These are phyloP conservation scores for Seira ritae DNA, from an alignment of 2,888 invertebrate species.

Conservation along the genomic window DNA sequence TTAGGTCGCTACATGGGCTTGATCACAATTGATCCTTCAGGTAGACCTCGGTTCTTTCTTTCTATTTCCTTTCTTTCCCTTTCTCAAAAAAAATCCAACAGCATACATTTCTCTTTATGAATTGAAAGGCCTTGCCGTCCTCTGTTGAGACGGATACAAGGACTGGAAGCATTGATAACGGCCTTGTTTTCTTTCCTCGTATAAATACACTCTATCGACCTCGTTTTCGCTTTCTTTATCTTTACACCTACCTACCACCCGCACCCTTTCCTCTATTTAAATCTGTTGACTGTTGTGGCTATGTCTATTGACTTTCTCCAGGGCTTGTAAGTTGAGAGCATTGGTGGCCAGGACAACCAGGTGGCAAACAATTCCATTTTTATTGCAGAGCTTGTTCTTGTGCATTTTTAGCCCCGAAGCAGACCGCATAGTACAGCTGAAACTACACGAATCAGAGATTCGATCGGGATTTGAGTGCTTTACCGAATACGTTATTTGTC, in stretches of 20 bases:
- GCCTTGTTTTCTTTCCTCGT: not conserved
- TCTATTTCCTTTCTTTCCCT: too few relatives aligned
- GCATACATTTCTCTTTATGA: too few relatives aligned
- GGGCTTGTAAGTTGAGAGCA: conserved; percentile 30
- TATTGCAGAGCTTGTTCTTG: not conserved
- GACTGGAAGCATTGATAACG: too few relatives aligned
- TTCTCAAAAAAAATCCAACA: too few relatives aligned
- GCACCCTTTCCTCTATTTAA: not conserved
- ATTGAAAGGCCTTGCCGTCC: too few relatives aligned
- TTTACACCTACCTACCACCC: conserved; percentile 7
- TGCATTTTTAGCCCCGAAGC: not conserved
- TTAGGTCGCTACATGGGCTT: not conserved
- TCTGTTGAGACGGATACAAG: too few relatives aligned
- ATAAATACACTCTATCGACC: conserved; percentile 18
- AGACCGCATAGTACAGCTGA: not conserved
- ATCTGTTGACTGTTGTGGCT: conserved; percentile 31
- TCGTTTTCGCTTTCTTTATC: conserved; percentile 25
- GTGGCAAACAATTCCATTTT: conserved; percentile 68
- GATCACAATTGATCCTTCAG: too few relatives aligned
- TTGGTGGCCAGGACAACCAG: conserved; percentile 69
- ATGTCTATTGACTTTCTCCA: conserved; percentile 66
- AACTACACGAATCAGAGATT: not conserved
- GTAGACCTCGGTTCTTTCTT: too few relatives aligned
- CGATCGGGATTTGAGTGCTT: not conserved
- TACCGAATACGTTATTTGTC: not conserved